Base-by-base conservation (phyloP, 2,797 vertebrate species). In the Rachycentron canadum region DNA sequence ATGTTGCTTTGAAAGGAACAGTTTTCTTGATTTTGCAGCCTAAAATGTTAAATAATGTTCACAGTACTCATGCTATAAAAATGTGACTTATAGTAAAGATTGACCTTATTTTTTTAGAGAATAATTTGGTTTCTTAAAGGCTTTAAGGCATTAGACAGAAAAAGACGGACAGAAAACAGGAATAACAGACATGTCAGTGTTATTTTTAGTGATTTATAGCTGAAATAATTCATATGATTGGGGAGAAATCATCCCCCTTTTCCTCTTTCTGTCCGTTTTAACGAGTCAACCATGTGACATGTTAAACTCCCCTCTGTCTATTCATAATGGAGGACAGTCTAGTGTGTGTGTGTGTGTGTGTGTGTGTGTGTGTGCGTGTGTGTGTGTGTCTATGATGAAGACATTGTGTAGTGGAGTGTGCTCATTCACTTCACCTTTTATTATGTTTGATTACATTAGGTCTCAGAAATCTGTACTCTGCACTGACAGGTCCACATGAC, bases 191-290 rank as follows among this genome's bases (percentile, higher is more conserved):
- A 8, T 45, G 8, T 47, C 49, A 23, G 63, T 32, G 45, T 69
- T 25, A 56, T 2, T 36, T 32, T 25, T n/a, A 32, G 16, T 5
- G 10, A 26, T 16, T 53, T 26, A 26, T 4, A 52, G 23, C 23
- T 50, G 59, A 71, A 50, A 45, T 64, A 25, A 60, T 78, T 38
- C 23, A 16, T 13, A 7, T 28, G 50, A 53, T 26, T 28, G 14
- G 50, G 25, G 50, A 28, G 50, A 53, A 17, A 25, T 16, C 9
- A 10, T 53, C 12, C 3, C 7, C 4, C 6, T 23, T 28, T 7
- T 28, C 3, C 25, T 53, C 50, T 53, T 16, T 8, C 13, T 53
- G 25, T 53, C 14, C 17, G 14, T 17, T 12, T 14, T 26, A 52
- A 6, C 12, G 23, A 52, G 23, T 17, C 25, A 53, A 14, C 25